A percentile compares a stretch with the other conserved stretches of the same genome.
Evolutionary conservation across 2,113 vertebrate genomes (phyloP).

Genomic region (Pitta sordida): DNA sequence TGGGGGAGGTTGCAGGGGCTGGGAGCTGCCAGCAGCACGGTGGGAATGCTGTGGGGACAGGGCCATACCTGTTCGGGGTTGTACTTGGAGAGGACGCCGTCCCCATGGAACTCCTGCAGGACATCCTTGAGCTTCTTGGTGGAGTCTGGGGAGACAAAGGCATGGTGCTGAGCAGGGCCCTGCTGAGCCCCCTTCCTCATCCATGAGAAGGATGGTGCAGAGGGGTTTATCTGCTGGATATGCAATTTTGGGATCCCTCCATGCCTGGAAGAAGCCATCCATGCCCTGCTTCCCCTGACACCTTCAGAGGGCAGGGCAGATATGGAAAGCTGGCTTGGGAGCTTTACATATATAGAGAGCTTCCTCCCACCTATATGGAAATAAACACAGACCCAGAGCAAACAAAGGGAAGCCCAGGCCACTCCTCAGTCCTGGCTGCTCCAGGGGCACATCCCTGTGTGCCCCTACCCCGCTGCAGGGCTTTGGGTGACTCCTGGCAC

Average conservation of each 20-base stretch:
- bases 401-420: neutral
- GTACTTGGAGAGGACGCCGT: constrained; percentile 84
- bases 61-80: constrained; percentile 86
- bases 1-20: neutral
- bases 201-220: neutral
- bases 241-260: neutral
- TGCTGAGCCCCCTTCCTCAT: fast-evolving
- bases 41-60: neutral
- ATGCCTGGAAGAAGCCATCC: neutral
- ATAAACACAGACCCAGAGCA: neutral
- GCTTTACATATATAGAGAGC: neutral
- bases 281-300: neutral
- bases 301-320: neutral
- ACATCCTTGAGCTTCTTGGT: constrained; percentile 94
- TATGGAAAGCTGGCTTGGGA: neutral
- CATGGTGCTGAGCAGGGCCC: neutral
- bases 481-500: neutral
- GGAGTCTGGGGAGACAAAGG: constrained; percentile 82
- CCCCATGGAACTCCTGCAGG: constrained; percentile 87
- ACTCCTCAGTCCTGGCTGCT: neutral
- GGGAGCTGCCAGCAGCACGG: neutral
- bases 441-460: neutral
- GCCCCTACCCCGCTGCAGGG: neutral
- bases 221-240: neutral
- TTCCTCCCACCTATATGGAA: neutral